Evolutionary conservation across 2,888 invertebrate genomes (phyloP).

Genomic region (Poecilus cupreus): DNA sequence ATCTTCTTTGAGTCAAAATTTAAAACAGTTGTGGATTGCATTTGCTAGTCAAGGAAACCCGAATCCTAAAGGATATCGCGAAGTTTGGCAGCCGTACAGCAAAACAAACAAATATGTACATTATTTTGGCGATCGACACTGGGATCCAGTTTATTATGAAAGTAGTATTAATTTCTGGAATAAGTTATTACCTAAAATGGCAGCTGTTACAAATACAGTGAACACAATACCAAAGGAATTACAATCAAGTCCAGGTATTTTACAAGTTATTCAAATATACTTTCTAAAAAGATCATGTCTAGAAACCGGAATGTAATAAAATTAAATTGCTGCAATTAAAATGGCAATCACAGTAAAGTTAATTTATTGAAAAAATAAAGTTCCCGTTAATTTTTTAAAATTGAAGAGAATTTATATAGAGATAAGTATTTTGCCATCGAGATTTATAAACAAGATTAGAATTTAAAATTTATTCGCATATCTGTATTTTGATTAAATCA

Average conservation of each 20-base stretch:
- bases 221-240: slow-evolving; percentile 66
- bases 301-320: too few species aligned
- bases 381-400: too few species aligned
- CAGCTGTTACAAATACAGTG: slow-evolving; percentile 62
- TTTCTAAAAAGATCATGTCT: too few species aligned
- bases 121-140: slow-evolving; percentile 69
- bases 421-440: too few species aligned
- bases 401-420: too few species aligned
- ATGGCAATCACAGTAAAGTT: too few species aligned
- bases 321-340: too few species aligned
- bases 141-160: slow-evolving; percentile 44
- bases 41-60: slow-evolving; percentile 71
- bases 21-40: slow-evolving; percentile 74
- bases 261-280: too few species aligned
- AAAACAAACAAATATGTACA: slow-evolving; percentile 74
- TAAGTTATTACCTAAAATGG: slow-evolving; percentile 70
- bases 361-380: too few species aligned
- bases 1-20: slow-evolving; percentile 74
- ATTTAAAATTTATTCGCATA: too few species aligned
- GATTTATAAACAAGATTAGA: too few species aligned
- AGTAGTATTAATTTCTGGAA: slow-evolving; percentile 71
- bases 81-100: slow-evolving; percentile 79
- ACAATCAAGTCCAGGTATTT: slow-evolving; percentile 67
- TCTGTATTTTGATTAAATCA: too few species aligned
- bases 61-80: slow-evolving; percentile 73